A percentile compares a stretch with the other conserved stretches of the same genome.
Conservation (phyloP, 2,113 vertebrate species). For the Oryzias javanicus region DNA sequence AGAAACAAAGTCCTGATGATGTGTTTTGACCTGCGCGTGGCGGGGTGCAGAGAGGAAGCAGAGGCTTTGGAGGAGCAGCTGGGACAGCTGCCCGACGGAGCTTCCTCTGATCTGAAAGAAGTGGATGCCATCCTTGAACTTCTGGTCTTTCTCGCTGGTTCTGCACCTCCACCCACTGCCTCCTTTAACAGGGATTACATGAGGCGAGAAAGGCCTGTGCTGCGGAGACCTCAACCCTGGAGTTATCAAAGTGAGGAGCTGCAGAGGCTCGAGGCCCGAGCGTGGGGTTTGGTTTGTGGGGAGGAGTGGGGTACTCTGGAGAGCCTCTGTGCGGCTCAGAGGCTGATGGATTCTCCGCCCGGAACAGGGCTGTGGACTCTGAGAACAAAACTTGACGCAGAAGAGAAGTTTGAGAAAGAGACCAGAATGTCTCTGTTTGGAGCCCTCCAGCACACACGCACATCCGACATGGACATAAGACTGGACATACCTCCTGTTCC, state of each 20-base stretch:
- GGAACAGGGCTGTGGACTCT: slow-evolving; percentile 84
- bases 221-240: slow-evolving; percentile 78
- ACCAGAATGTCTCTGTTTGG: slow-evolving; percentile 90
- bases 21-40: slow-evolving; percentile 89
- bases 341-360: slow-evolving; percentile 86
- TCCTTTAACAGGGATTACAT: slow-evolving; percentile 85
- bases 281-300: slow-evolving; percentile 77
- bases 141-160: slow-evolving; percentile 88
- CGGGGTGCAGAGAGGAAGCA: slow-evolving; percentile 83
- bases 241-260: slow-evolving; percentile 88
- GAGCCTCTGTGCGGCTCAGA: slow-evolving; percentile 75
- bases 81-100: slow-evolving; percentile 71
- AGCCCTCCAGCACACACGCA: slow-evolving; percentile 89
- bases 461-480: slow-evolving; percentile 88
- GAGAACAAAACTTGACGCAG: slow-evolving; percentile 60
- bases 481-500: slow-evolving; percentile 91
- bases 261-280: slow-evolving; percentile 82
- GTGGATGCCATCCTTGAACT: slow-evolving; percentile 84
- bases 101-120: slow-evolving; percentile 71
- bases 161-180: slow-evolving; percentile 77
- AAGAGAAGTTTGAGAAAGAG: slow-evolving; percentile 89
- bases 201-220: slow-evolving; percentile 79
- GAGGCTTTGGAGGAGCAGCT: slow-evolving; percentile 88
- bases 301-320: slow-evolving; percentile 82
- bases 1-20: slow-evolving; percentile 93